phyloP scores from a whole-genome alignment of 2,113 vertebrate genomes.

The Sarotherodon lohbergeri region DNA sequence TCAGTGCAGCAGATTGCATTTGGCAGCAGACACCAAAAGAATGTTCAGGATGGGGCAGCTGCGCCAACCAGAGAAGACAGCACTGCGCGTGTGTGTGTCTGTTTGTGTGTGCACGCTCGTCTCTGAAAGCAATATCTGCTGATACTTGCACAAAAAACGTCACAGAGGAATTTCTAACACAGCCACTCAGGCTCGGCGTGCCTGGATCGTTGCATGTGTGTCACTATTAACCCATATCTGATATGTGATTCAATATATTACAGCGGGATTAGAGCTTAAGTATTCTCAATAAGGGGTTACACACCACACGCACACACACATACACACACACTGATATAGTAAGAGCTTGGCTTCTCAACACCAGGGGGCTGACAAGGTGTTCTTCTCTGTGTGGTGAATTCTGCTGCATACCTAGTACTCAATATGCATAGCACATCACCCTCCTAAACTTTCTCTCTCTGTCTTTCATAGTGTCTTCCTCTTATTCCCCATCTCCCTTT shows the following conservation, averaged over 20 bases:
- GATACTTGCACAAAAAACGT: not conserved
- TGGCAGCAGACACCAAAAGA: constrained; percentile 31
- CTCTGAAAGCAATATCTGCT: not conserved
- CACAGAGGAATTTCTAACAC: constrained; percentile 5
- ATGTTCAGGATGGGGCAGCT: not conserved
- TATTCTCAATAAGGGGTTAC: not conserved
- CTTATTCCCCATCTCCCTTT: not conserved
- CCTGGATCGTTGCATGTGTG: constrained; percentile 1
- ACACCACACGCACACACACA: constrained; percentile 1
- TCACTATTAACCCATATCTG: constrained; percentile 37
- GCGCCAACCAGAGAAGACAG: not conserved
- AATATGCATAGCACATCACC: constrained; percentile 47
- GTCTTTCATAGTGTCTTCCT: constrained; percentile 7
- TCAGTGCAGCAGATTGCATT: constrained; percentile 20
- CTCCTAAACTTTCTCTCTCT: constrained; percentile 27
- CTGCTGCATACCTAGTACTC: constrained; percentile 45
- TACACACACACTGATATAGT: not conserved
- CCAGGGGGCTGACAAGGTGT: constrained; percentile 39
- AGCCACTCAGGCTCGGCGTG: not conserved
- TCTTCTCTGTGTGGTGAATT: constrained; percentile 26
- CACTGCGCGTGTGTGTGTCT: not conserved
- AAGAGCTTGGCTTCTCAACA: constrained; percentile 21
- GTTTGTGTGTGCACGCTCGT: not conserved
- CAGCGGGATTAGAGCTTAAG: constrained; percentile 23
- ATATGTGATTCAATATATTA: constrained; percentile 32